A percentile compares a stretch with the other conserved stretches of the same genome.
Conservation (phyloP, 2,113 vertebrate species). For the Cololabis saira region DNA sequence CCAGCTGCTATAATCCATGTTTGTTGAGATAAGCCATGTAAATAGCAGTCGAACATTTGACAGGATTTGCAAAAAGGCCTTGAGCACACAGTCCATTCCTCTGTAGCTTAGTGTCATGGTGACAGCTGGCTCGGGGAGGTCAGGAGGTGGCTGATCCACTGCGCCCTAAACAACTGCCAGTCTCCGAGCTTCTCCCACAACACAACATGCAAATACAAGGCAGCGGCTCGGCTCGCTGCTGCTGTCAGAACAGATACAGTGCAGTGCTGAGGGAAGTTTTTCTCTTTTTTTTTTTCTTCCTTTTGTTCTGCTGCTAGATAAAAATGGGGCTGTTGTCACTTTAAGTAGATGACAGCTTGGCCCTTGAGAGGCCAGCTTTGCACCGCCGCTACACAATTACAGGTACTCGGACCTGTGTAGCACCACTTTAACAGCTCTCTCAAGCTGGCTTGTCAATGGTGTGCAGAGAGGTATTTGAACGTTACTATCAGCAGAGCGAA, state of each 20-base stretch:
- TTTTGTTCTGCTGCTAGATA: slow-evolving; percentile 61
- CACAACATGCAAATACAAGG: slow-evolving; percentile 68
- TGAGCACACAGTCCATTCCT: slow-evolving; percentile 75
- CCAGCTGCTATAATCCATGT: slow-evolving; percentile 76
- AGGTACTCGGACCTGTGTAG: slow-evolving; percentile 95
- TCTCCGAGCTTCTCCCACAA: slow-evolving; percentile 41
- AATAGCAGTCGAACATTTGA: slow-evolving; percentile 81
- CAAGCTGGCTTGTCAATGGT: slow-evolving; percentile 89
- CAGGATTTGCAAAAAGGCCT: slow-evolving; percentile 80
- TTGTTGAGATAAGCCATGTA: slow-evolving; percentile 81
- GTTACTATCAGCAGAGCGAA: slow-evolving; percentile 88
- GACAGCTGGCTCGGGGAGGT: slow-evolving; percentile 81
- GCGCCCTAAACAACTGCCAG: slow-evolving; percentile 63
- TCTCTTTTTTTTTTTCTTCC: slow-evolving; percentile 48
- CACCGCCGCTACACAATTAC: slow-evolving; percentile 93
- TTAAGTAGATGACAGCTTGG: slow-evolving; percentile 93
- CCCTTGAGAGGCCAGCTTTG: slow-evolving; percentile 90
- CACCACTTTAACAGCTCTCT: slow-evolving; percentile 94
- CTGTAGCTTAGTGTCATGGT: slow-evolving; percentile 79
- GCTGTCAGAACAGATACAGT: slow-evolving; percentile 67
- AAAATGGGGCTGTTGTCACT: slow-evolving; percentile 89
- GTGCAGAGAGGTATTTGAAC: slow-evolving; percentile 93
- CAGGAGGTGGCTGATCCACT: slow-evolving; percentile 73
- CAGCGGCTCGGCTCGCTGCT: slow-evolving; percentile 44
- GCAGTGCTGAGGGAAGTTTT: slow-evolving; percentile 43